Base-by-base conservation (phyloP, 2,113 vertebrate species). In the Larimichthys polyactis region DNA sequence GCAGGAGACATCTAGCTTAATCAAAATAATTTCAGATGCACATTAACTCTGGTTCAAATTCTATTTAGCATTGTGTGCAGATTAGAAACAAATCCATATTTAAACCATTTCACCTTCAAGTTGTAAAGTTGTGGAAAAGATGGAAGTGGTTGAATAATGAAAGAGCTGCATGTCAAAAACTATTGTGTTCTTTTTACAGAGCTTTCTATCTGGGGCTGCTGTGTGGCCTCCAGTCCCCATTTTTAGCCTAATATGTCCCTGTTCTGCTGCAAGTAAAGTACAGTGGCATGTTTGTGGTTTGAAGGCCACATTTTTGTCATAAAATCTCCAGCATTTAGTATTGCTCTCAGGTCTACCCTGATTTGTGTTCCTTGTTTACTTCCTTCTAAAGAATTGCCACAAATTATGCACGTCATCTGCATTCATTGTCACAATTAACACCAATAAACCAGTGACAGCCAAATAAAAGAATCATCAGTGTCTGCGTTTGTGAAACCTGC, bases 371-470 rank as follows among this genome's bases (percentile, higher is more conserved):
- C 63, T 32, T 59, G n/a, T 24, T 80, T 43, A 43, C 62, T 84
- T 77, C 43, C 5, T 29, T 51, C 58, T 15, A 44, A 78, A 49
- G 29, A 6, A 52, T 49, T 68, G 29, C 65, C 24, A 17, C 29
- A 81, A 81, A 83, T 49, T 52, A 72, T 43, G 49, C 55, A 75
- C 36, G 24, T 63, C 72, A 77, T 57, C 62, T 78, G 63, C 83
- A 72, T 85, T 3, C 52, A 75, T n/a, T 51, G 48, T 65, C 29
- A 78, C 66, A 78, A 82, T 81, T 81, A 87, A 73, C 65, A 36
- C 36, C 40, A 71, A 77, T 86, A 60, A 83, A 78, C 51, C 11
- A 54, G 19, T 16, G 65, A 54, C 36, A 32, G 58, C 16, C 44
- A 9, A 75, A 43, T 55, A 62, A 72, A 67, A 44, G n/a, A 71